These are phyloP conservation scores for Pteropus rufus DNA, from an alignment of 2,797 vertebrate species.

Conservation along the genomic window DNA sequence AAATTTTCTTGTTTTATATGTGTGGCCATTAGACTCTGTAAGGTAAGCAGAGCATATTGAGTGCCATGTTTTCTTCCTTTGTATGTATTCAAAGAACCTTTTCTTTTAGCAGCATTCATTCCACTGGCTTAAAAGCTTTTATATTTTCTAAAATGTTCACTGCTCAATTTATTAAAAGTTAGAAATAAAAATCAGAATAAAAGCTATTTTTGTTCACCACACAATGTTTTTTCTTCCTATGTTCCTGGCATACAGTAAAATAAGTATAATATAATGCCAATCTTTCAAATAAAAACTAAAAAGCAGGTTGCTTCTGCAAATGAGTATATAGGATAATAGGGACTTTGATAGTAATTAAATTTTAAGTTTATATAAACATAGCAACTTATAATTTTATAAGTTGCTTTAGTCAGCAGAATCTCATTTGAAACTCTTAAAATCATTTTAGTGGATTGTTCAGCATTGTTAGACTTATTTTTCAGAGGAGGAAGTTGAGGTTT, in stretches of 20 bases:
- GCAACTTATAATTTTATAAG: neutral
- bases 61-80: neutral
- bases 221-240: neutral
- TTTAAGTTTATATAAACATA: neutral
- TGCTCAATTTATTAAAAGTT: constrained; percentile 15
- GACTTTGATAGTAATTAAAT: neutral
- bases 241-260: neutral
- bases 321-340: neutral
- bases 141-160: neutral
- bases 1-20: neutral
- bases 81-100: neutral
- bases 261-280: neutral
- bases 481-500: neutral
- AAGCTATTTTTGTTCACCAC: neutral
- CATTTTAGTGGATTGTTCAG: neutral
- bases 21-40: neutral
- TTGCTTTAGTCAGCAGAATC: neutral
- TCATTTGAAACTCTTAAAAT: neutral
- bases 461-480: neutral
- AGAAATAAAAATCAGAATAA: constrained; percentile 32
- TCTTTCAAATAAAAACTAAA: constrained; percentile 5
- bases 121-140: neutral
- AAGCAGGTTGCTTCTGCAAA: neutral
- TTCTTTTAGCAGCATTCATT: neutral
- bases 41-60: neutral